Evolutionary conservation across 2,797 vertebrate genomes (phyloP).

Genomic region (Fundulus diaphanus): DNA sequence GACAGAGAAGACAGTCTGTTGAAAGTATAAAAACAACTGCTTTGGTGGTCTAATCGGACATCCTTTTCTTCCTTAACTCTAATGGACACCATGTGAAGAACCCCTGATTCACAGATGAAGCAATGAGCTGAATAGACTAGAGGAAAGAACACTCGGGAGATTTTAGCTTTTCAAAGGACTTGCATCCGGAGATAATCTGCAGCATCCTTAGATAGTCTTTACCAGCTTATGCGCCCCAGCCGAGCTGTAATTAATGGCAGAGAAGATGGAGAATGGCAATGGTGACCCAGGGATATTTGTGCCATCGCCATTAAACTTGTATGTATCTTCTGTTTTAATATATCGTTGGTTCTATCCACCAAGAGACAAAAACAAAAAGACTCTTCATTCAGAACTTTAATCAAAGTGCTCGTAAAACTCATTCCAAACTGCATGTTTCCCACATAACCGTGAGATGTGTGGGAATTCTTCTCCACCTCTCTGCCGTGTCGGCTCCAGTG

Average conservation of each 20-base stretch:
- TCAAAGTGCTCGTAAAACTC: neutral
- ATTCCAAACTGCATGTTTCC: neutral
- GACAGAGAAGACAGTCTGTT: conserved; percentile 22
- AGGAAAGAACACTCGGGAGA: conserved; percentile 64
- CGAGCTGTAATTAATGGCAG: conserved; percentile 76
- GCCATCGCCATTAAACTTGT: conserved; percentile 36
- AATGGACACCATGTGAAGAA: conserved; percentile 78
- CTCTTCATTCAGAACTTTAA: neutral
- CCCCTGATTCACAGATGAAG: conserved; percentile 44
- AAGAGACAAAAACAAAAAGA: neutral
- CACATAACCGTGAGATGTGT: conserved; percentile 54
- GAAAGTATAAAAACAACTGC: conserved; percentile 47
- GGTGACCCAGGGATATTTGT: conserved; percentile 69
- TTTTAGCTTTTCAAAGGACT: conserved; percentile 72
- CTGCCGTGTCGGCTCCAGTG: conserved; percentile 67
- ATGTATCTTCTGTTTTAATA: conserved; percentile 48
- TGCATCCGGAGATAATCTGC: conserved; percentile 78
- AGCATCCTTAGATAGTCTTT: conserved; percentile 76
- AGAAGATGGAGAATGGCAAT: conserved; percentile 42
- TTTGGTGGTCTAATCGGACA: conserved; percentile 65
- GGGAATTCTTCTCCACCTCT: conserved; percentile 60
- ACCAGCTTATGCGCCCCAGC: conserved; percentile 65
- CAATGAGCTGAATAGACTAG: conserved; percentile 40
- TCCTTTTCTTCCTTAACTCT: conserved; percentile 70
- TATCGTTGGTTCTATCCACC: conserved; percentile 15